Percentiles rank a stretch among this genome's conserved stretches.
These are phyloP conservation scores for Istiophorus platypterus DNA, from an alignment of 2,113 vertebrate species.

Conservation along the genomic window DNA sequence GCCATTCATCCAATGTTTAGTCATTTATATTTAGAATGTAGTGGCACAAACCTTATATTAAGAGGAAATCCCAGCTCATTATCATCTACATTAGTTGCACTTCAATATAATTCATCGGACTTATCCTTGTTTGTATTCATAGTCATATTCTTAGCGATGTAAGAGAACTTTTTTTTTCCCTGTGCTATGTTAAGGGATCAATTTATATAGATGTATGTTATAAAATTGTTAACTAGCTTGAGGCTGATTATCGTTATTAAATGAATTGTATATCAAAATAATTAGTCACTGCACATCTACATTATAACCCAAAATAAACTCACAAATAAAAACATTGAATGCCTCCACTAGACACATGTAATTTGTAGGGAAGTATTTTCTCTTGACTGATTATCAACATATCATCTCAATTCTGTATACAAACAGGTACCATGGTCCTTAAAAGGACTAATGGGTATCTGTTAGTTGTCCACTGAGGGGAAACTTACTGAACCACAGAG, in stretches of 20 bases:
- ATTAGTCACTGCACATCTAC: slow-evolving; percentile 9
- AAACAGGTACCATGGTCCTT: slow-evolving; percentile 28
- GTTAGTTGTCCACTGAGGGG: slow-evolving; percentile 34
- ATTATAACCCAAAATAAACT: slow-evolving; percentile 13
- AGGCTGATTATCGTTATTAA: slow-evolving; percentile 4
- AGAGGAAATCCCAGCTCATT: slow-evolving; percentile 35
- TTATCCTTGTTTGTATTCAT: slow-evolving; percentile 3
- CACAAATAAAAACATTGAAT: slow-evolving; percentile 10
- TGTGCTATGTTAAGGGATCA: slow-evolving; percentile 14
- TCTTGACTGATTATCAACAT: slow-evolving; percentile 53
- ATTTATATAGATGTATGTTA: slow-evolving; percentile 26
- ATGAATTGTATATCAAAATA: not conserved
- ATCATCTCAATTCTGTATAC: slow-evolving; percentile 44
- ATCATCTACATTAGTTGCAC: slow-evolving; percentile 21
- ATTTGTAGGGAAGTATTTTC: slow-evolving; percentile 37
- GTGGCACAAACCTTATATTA: slow-evolving; percentile 43
- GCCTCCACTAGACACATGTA: slow-evolving; percentile 39
- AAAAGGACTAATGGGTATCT: slow-evolving; percentile 22
- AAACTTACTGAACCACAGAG: slow-evolving; percentile 14
- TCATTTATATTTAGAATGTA: slow-evolving; percentile 35
- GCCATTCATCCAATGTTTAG: slow-evolving; percentile 18
- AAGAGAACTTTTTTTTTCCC: slow-evolving; percentile 2
- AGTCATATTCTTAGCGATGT: slow-evolving; percentile 16
- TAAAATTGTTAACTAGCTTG: slow-evolving; percentile 1
- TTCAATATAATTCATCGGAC: slow-evolving; percentile 13